Base-by-base conservation (phyloP, 2,113 vertebrate species). In the Caranx ignobilis region DNA sequence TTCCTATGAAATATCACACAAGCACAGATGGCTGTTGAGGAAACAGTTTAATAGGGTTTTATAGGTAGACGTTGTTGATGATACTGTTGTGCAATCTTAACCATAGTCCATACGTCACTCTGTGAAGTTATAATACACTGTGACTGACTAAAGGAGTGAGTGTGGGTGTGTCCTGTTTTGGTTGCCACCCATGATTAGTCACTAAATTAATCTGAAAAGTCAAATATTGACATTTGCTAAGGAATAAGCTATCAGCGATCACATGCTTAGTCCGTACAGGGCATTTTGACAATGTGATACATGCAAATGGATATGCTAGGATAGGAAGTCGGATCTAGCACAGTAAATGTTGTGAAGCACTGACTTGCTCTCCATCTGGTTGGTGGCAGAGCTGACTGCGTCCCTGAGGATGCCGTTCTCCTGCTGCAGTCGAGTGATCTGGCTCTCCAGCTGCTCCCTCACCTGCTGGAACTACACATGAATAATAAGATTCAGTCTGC, bases 301-400 rank as follows among this genome's bases (percentile, higher is more conserved):
- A 65, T 37, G 15, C 10, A 45, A 50, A 66, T 61, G 34, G 31
- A 35, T n/a, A 13, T 55, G 18, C 47, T 11, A 35, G 32, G 6
- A 34, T 13, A 34, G 32, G 34, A 70, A 10, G 13, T 35, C 21
- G 6, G 7, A 19, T 41, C 7, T 41, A 41, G 9, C 11, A 10
- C 11, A 41, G 39, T 41, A 10, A 41, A 41, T 41, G 26, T 39
- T 31, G 6, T 50, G 61, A 4, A 48, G 37, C 41, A 97, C 97
- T 91, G 93, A 99, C 98, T 99, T 99, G 96, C 93, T 98, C 93
- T 99, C 98, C 94, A 99, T 96, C 88, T 98, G 97, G 87, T 96
- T 98, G 90, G 97, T 95, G 77, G 98, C 97, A n/a, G 96, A 96
- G 93, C 98, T 99, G 93, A 99, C 98, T 68, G 98, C 98, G 86